A percentile compares a stretch with the other conserved stretches of the same genome.
Conservation (phyloP, 2,888 invertebrate genomes). For the Pammene fasciana region DNA sequence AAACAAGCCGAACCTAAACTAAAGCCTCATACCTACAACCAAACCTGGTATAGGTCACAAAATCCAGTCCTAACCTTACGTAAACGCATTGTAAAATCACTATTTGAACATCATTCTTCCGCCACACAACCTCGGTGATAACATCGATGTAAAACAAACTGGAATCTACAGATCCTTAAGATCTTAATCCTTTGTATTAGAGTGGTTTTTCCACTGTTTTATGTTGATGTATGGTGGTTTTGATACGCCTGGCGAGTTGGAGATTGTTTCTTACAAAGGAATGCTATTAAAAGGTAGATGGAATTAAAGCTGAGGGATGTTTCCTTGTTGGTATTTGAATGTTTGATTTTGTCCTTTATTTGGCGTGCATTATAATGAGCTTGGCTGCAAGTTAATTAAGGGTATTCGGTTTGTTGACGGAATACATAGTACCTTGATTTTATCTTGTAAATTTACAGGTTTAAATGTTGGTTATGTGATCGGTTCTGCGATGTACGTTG, state of each 20-base stretch:
- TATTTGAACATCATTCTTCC: slow-evolving; percentile 42
- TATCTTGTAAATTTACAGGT: slow-evolving; percentile 17
- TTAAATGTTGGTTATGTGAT: neutral
- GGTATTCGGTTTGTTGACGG: neutral
- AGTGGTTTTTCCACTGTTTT: slow-evolving; percentile 14
- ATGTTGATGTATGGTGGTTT: slow-evolving; percentile 5
- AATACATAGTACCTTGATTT: slow-evolving; percentile 19
- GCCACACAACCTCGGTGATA: slow-evolving; percentile 40
- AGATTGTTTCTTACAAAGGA: slow-evolving; percentile 40
- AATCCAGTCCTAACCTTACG: slow-evolving; percentile 35
- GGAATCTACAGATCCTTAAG: slow-evolving; percentile 10
- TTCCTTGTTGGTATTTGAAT: slow-evolving; percentile 35
- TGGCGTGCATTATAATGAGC: slow-evolving; percentile 18
- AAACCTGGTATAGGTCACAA: slow-evolving; percentile 35
- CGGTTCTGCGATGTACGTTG: neutral
- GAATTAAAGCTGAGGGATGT: slow-evolving; percentile 21
- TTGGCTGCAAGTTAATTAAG: slow-evolving; percentile 11
- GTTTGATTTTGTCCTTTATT: slow-evolving; percentile 23
- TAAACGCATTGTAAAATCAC: slow-evolving; percentile 40
- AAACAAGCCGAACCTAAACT: slow-evolving; percentile 8
- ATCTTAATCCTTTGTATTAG: slow-evolving; percentile 10
- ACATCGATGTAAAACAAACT: slow-evolving; percentile 31
- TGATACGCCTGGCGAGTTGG: slow-evolving; percentile 36
- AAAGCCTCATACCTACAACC: slow-evolving; percentile 3
- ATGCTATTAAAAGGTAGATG: slow-evolving; percentile 35